phyloP scores from a whole-genome alignment of 1,140 invertebrate species.

The Pseudobourletiella spinata region DNA sequence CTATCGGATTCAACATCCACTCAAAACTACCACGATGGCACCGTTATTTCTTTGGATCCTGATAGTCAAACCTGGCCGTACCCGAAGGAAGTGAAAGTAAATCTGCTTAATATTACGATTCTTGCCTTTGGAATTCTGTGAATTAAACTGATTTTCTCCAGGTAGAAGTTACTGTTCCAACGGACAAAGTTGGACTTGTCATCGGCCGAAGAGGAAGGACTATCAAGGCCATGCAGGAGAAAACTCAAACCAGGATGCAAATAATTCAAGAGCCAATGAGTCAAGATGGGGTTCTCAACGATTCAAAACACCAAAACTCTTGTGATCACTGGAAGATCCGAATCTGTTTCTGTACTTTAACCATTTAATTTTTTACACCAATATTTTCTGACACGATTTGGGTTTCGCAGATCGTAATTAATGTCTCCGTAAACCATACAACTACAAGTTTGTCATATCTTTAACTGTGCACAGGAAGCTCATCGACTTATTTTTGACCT shows the following conservation, averaged over 20 bases:
- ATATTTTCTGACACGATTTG: too few species aligned
- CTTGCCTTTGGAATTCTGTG: background rate
- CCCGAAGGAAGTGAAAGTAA: too few species aligned
- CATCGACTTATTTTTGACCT: slow-evolving; percentile 68
- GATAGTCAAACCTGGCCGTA: too few species aligned
- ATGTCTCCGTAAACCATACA: too few species aligned
- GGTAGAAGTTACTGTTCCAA: slow-evolving; percentile 91
- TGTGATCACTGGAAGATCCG: background rate
- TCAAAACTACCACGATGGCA: too few species aligned
- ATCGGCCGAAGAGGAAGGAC: slow-evolving; percentile 97
- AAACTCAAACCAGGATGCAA: slow-evolving; percentile 94
- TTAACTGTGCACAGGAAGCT: slow-evolving; percentile 54
- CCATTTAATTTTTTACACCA: too few species aligned
- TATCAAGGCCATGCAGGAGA: slow-evolving; percentile 91
- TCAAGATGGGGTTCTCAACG: background rate
- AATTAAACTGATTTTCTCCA: slow-evolving; percentile 35
- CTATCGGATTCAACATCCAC: too few species aligned
- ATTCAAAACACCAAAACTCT: too few species aligned
- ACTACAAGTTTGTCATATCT: background rate
- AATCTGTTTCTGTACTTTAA: background rate
- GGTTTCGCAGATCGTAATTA: too few species aligned
- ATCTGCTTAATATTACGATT: background rate
- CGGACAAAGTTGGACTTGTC: slow-evolving; percentile 90
- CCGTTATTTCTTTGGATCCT: too few species aligned
- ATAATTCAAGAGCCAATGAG: slow-evolving; percentile 53